These are phyloP conservation scores for Hephaestus fuliginosus DNA, from an alignment of 2,797 vertebrate genomes.

Conservation along the genomic window DNA sequence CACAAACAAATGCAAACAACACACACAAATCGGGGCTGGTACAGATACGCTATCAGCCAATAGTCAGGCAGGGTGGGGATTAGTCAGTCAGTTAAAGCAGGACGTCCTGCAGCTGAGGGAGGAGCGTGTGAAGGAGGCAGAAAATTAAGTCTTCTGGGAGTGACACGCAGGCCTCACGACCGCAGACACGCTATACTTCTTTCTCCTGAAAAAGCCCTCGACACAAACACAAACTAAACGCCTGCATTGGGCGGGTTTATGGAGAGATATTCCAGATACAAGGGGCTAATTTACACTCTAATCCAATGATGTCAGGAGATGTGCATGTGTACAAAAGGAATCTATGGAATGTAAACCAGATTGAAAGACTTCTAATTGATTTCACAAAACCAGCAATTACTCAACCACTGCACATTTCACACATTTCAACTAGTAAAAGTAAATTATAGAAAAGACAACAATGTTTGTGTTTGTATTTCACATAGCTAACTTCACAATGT, in stretches of 20 bases:
- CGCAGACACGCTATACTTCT: not conserved
- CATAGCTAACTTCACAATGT: no score
- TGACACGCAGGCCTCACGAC: constrained; percentile 16
- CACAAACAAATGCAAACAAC: not conserved
- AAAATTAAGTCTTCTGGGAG: constrained; percentile 20
- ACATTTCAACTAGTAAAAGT: not conserved
- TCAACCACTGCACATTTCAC: not conserved
- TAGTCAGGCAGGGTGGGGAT: constrained; percentile 13
- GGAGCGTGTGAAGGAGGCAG: constrained; percentile 28
- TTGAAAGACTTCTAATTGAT: constrained; percentile 11
- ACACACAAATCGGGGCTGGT: not conserved
- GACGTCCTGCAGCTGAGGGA: constrained; percentile 42
- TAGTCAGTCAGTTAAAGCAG: constrained; percentile 34
- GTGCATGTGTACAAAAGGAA: constrained; percentile 1
- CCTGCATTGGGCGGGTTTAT: not conserved
- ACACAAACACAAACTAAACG: not conserved
- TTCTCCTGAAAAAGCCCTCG: not conserved
- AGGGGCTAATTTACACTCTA: not conserved
- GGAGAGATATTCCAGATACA: not conserved
- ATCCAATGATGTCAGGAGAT: constrained; percentile 15
- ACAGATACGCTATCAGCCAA: constrained; percentile 20
- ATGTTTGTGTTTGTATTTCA: not conserved
- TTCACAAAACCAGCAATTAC: constrained; percentile 26
- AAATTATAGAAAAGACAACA: constrained; percentile 14
- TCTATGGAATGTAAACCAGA: constrained; percentile 44